Conservation (phyloP, 2,113 vertebrate genomes). For the Ariopsis seemanni region DNA sequence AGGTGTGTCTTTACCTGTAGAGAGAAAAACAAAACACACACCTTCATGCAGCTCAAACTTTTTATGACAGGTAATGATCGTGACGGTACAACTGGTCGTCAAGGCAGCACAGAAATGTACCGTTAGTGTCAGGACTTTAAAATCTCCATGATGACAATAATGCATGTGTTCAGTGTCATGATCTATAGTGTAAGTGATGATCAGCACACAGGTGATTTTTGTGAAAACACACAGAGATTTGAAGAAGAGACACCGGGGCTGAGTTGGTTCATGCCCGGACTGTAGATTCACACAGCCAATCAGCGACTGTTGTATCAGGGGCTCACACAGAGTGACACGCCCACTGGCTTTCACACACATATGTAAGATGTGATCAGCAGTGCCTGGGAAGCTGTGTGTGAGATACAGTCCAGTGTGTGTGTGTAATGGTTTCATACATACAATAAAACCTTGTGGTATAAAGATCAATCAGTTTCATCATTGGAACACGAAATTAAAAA, state of each 20-base stretch:
- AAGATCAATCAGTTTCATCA: background rate
- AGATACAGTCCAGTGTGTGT: background rate
- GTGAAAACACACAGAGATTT: background rate
- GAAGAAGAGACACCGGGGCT: background rate
- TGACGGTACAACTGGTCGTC: too few relatives aligned
- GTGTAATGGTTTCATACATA: background rate
- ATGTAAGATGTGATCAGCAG: too few relatives aligned
- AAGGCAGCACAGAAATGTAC: too few relatives aligned
- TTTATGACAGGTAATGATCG: too few relatives aligned
- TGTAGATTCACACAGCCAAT: background rate
- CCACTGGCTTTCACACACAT: background rate
- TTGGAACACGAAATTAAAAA: background rate
- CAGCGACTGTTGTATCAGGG: too few relatives aligned
- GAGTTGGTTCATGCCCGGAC: background rate
- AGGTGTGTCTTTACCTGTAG: slow-evolving; percentile 90
- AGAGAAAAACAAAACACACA: slow-evolving; percentile 22
- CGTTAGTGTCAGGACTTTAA: too few relatives aligned
- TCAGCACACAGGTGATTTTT: too few relatives aligned
- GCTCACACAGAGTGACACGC: background rate
- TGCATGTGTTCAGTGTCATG: too few relatives aligned
- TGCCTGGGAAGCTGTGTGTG: too few relatives aligned
- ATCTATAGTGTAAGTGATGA: too few relatives aligned
- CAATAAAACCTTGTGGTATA: background rate
- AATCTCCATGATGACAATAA: too few relatives aligned
- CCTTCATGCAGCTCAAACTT: background rate